phyloP scores from a whole-genome alignment of 2,113 vertebrate species.

The Campylorhamphus procurvoides region DNA sequence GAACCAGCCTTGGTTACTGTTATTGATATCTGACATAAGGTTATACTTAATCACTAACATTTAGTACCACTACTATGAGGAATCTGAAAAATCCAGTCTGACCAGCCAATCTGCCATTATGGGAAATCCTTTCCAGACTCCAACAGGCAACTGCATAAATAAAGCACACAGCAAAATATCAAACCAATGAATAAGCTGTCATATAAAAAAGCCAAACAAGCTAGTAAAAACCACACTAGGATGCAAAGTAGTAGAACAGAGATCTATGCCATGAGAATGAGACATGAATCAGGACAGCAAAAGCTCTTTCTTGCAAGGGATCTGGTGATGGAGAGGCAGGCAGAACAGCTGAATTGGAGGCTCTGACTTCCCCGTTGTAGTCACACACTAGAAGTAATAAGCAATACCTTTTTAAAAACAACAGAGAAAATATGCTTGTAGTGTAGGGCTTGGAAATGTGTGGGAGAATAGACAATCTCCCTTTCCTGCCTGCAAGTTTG shows the following conservation, averaged over 20 bases:
- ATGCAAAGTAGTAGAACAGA: conserved; percentile 22
- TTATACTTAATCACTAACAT: conserved; percentile 67
- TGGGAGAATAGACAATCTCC: background rate
- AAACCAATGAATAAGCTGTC: conserved; percentile 44
- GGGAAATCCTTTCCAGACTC: conserved; percentile 56
- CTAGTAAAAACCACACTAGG: conserved; percentile 25
- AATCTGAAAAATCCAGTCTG: conserved; percentile 66
- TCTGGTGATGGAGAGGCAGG: background rate
- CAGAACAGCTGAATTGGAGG: background rate
- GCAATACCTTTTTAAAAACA: background rate
- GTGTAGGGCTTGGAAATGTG: background rate
- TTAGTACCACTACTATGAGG: conserved; percentile 48
- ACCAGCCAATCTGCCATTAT: conserved; percentile 40
- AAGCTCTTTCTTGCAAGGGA: background rate
- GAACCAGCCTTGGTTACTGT: conserved; percentile 66
- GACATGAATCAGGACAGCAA: background rate
- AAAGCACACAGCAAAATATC: conserved; percentile 53
- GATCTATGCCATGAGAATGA: background rate
- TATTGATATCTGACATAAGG: conserved; percentile 69
- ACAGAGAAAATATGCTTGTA: background rate
- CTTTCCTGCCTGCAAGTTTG: background rate
- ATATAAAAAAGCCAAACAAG: conserved; percentile 48
- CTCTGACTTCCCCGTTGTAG: background rate
- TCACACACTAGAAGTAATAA: background rate
- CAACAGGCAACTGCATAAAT: conserved; percentile 59